Evolutionary conservation across 2,888 invertebrate species (phyloP).

Genomic region (Eutolmus rufibarbis): DNA sequence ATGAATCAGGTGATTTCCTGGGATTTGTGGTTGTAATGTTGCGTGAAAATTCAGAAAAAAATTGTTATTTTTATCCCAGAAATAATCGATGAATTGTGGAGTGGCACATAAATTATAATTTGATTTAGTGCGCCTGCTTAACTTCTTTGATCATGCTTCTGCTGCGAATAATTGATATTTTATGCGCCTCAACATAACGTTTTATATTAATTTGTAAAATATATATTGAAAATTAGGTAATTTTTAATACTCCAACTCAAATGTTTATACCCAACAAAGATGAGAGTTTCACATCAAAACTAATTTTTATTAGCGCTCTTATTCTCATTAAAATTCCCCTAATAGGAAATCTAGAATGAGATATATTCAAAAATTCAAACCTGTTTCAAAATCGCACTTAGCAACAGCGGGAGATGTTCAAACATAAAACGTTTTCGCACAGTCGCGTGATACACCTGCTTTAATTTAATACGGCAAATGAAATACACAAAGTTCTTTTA

Average conservation of each 20-base stretch:
- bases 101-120: not conserved
- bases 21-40: not conserved
- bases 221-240: not conserved
- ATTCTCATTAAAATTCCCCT: not conserved
- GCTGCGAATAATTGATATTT: not conserved
- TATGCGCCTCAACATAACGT: not conserved
- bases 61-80: not conserved
- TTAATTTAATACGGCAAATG: not conserved
- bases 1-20: not conserved
- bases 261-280: not conserved
- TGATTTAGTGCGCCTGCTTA: not conserved
- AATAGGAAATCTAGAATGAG: not conserved
- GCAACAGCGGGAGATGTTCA: not conserved
- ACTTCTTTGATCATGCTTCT: not conserved
- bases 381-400: not conserved
- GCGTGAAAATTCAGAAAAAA: not conserved
- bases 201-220: not conserved
- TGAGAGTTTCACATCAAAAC: not conserved
- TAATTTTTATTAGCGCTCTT: not conserved
- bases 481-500: slow-evolving; percentile 12
- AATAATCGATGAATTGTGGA: not conserved
- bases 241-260: too few relatives aligned
- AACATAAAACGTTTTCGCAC: not conserved
- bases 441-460: not conserved
- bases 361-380: not conserved